phyloP scores from a whole-genome alignment of 2,888 invertebrate genomes.

The Drosophila mayaguana region DNA sequence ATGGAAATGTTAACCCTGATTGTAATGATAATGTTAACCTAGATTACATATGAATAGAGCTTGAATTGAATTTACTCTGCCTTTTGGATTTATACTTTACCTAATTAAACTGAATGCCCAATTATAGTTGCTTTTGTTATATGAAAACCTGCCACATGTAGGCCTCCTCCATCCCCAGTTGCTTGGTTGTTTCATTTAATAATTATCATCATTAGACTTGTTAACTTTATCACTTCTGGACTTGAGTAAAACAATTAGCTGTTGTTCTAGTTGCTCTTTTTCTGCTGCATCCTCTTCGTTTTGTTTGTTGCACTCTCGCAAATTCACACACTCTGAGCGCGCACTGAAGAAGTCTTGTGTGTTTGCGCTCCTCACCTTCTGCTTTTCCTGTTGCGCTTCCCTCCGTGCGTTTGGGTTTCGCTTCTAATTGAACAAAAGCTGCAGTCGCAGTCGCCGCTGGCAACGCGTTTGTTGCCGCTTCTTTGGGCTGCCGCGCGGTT shows the following conservation, averaged over 20 bases:
- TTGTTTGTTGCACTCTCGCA: slow-evolving; percentile 27
- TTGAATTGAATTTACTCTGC: background rate
- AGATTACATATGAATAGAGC: slow-evolving; percentile 8
- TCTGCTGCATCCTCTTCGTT: slow-evolving; percentile 13
- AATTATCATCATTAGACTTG: slow-evolving; percentile 50
- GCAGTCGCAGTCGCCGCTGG: slow-evolving; percentile 19
- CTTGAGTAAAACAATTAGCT: slow-evolving; percentile 46
- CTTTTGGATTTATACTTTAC: background rate
- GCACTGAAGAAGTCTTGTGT: slow-evolving; percentile 4
- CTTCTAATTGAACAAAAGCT: slow-evolving; percentile 72
- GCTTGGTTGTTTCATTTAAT: slow-evolving; percentile 15
- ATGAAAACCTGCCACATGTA: background rate
- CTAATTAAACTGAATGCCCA: background rate
- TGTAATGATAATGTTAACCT: slow-evolving; percentile 28
- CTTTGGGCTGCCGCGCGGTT: slow-evolving; percentile 45
- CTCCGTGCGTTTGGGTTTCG: slow-evolving; percentile 27
- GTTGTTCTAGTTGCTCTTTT: slow-evolving; percentile 23
- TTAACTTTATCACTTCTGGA: slow-evolving; percentile 48
- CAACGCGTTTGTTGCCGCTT: slow-evolving; percentile 31
- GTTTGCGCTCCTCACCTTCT: background rate
- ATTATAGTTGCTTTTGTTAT: slow-evolving; percentile 2
- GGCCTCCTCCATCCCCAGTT: background rate
- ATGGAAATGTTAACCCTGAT: slow-evolving; percentile 17
- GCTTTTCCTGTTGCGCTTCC: background rate
- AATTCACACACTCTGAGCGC: slow-evolving; percentile 49